Conservation (phyloP, 2,797 vertebrate genomes). For the Pelobates cultripes region DNA sequence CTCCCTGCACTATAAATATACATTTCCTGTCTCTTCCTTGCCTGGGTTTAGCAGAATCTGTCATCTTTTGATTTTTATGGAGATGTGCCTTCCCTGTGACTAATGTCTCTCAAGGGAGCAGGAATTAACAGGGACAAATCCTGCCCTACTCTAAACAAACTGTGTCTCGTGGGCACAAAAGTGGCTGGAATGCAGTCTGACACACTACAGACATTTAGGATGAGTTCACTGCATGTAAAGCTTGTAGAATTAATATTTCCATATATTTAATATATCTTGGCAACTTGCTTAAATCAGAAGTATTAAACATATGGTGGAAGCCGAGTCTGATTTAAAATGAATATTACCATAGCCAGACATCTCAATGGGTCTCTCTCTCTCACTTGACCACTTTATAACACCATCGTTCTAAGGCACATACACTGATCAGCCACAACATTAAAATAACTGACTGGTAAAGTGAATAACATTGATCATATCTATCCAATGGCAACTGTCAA, state of each 20-base stretch:
- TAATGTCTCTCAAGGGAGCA: slow-evolving; percentile 27
- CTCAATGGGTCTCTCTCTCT: no score
- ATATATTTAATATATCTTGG: background rate
- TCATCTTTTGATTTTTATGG: slow-evolving; percentile 21
- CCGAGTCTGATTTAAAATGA: no score
- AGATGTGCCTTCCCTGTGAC: slow-evolving; percentile 14
- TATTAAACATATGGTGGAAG: no score
- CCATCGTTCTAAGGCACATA: no score
- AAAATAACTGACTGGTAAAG: no score
- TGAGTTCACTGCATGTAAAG: slow-evolving; percentile 7
- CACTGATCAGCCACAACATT: no score
- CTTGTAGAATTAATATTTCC: background rate
- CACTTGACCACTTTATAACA: no score
- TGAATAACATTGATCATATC: no score
- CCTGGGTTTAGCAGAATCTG: slow-evolving; percentile 22
- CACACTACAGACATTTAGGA: background rate
- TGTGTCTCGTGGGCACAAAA: slow-evolving; percentile 4
- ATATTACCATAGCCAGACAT: no score
- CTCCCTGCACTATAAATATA: slow-evolving; percentile 51
- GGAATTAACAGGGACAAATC: background rate
- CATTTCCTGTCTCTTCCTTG: slow-evolving; percentile 32
- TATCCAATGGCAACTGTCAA: no score
- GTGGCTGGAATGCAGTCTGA: background rate
- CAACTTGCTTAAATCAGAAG: no score
- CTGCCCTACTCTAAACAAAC: slow-evolving; percentile 7